Conservation (phyloP, 2,113 vertebrate genomes). For the Canis aureus region DNA sequence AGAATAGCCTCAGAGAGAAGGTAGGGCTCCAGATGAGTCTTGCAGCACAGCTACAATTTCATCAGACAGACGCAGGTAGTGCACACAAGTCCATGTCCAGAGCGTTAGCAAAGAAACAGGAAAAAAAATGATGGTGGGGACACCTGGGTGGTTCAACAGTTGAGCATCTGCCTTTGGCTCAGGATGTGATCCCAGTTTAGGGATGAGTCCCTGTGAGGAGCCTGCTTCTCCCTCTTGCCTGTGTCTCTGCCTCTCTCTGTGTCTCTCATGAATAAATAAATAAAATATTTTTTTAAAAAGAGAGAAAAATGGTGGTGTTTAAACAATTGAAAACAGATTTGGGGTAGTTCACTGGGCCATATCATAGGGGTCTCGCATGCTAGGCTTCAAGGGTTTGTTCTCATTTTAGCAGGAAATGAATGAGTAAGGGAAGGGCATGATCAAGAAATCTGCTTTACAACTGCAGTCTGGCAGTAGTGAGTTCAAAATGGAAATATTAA, state of each 20-base stretch:
- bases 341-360: background rate
- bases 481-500: background rate
- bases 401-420: background rate
- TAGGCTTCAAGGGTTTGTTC: background rate
- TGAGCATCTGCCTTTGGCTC: too few relatives aligned
- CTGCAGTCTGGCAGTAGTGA: background rate
- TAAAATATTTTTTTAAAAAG: too few relatives aligned
- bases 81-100: too few relatives aligned
- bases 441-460: background rate
- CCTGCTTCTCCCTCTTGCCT: too few relatives aligned
- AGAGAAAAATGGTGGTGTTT: background rate
- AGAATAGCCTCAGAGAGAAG: background rate
- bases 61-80: background rate
- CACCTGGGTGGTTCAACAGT: too few relatives aligned
- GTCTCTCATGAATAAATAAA: too few relatives aligned
- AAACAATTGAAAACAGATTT: background rate
- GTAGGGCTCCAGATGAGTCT: background rate
- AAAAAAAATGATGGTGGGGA: background rate
- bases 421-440: background rate
- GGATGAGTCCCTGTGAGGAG: too few relatives aligned
- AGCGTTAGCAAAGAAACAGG: background rate
- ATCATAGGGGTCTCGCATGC: background rate
- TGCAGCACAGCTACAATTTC: background rate
- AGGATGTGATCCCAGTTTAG: too few relatives aligned
- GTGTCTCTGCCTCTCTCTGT: too few relatives aligned